Conservation (phyloP, 2,888 invertebrate genomes). For the Hanleya hanleyi region DNA sequence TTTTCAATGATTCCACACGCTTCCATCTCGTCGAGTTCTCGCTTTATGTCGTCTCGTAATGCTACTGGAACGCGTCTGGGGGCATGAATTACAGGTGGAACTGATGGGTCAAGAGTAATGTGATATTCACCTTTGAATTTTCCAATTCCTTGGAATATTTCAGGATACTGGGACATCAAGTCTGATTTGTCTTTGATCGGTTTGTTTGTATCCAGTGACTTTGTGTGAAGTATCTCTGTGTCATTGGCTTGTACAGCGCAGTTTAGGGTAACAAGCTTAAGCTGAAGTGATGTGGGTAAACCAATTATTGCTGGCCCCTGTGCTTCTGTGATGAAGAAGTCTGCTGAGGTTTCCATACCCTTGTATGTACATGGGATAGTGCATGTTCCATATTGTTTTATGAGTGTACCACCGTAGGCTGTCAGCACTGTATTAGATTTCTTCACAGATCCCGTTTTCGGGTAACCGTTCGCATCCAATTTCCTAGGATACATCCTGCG, state of each 20-base stretch:
- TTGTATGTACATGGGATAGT: not conserved
- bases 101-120: not conserved
- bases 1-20: not conserved
- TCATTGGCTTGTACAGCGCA: not conserved
- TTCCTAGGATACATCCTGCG: not conserved
- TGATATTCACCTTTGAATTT: conserved; percentile 10
- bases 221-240: too few relatives aligned
- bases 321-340: not conserved
- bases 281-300: not conserved
- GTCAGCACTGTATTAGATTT: not conserved
- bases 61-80: not conserved
- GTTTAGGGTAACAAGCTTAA: not conserved
- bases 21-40: conserved; percentile 5
- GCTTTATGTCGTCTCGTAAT: conserved; percentile 1
- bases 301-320: conserved; percentile 6
- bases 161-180: not conserved
- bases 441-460: not conserved
- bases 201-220: too few relatives aligned
- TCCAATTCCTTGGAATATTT: conserved; percentile 13
- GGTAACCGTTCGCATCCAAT: not conserved
- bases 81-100: conserved; percentile 4
- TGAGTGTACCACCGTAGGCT: not conserved
- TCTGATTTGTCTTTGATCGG: conserved; percentile 6
- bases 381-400: not conserved
- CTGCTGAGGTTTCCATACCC: not conserved